Evolutionary conservation across 2,113 vertebrate genomes (phyloP).

Genomic region (Ariopsis seemanni): DNA sequence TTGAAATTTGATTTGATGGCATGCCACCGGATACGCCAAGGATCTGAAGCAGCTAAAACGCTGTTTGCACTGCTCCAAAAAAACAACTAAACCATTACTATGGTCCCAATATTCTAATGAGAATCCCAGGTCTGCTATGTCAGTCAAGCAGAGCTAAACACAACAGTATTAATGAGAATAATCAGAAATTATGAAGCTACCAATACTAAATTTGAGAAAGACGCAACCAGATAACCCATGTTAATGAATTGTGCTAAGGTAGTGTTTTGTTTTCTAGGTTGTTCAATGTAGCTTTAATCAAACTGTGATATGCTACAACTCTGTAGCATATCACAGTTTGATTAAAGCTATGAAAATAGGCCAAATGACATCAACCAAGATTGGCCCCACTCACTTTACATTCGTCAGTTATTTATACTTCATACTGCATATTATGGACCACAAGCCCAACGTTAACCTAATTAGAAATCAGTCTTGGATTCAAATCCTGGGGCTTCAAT

Average conservation of each 20-base stretch:
- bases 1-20: background rate
- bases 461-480: background rate
- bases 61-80: background rate
- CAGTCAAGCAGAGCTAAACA: background rate
- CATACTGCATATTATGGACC: background rate
- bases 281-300: background rate
- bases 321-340: background rate
- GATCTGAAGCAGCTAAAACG: background rate
- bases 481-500: background rate
- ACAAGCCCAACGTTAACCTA: background rate
- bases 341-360: background rate
- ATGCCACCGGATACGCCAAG: background rate
- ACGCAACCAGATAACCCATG: background rate
- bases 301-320: no score
- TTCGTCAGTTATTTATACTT: background rate
- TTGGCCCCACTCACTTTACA: background rate
- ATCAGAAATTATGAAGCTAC: background rate
- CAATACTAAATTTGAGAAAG: no score
- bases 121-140: background rate
- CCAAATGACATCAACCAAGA: background rate
- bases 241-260: background rate
- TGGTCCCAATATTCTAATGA: background rate
- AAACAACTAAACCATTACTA: background rate
- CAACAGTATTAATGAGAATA: background rate
- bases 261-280: background rate